These are phyloP conservation scores for Pipra filicauda DNA, from an alignment of 2,113 vertebrate genomes.

Conservation along the genomic window DNA sequence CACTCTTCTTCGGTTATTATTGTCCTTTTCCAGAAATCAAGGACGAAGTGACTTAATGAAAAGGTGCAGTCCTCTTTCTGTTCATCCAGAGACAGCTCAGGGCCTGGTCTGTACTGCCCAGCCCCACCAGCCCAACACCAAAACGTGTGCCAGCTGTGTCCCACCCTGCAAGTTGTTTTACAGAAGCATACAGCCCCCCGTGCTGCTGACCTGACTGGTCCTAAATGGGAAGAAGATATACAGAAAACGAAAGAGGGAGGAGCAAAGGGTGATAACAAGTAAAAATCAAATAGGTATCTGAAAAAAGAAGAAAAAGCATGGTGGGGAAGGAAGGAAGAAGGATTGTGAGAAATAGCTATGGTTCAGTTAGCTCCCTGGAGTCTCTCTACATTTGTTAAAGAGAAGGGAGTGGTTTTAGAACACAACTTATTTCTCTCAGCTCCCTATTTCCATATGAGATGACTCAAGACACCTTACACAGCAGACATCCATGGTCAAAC, in stretches of 20 bases:
- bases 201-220: neutral
- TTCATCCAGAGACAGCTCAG: neutral
- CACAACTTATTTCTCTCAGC: neutral
- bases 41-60: neutral
- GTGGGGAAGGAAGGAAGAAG: neutral
- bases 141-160: rapidly evolving
- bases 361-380: neutral
- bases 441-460: neutral
- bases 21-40: neutral
- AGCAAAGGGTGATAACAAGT: neutral
- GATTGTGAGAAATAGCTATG: neutral
- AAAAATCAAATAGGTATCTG: neutral
- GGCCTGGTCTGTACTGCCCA: neutral
- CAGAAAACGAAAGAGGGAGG: neutral
- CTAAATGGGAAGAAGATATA: neutral
- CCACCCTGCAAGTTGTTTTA: rapidly evolving
- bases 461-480: neutral
- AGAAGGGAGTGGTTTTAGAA: neutral
- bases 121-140: neutral
- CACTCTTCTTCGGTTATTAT: neutral
- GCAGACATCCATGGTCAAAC: neutral
- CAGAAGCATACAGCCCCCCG: neutral
- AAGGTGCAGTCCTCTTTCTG: neutral
- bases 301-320: neutral
- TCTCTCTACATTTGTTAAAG: neutral